Evolutionary conservation across 2,888 invertebrate species (phyloP), one percentile per base, ranked within the genome.

Genomic region (Ophion ellenae): DNA sequence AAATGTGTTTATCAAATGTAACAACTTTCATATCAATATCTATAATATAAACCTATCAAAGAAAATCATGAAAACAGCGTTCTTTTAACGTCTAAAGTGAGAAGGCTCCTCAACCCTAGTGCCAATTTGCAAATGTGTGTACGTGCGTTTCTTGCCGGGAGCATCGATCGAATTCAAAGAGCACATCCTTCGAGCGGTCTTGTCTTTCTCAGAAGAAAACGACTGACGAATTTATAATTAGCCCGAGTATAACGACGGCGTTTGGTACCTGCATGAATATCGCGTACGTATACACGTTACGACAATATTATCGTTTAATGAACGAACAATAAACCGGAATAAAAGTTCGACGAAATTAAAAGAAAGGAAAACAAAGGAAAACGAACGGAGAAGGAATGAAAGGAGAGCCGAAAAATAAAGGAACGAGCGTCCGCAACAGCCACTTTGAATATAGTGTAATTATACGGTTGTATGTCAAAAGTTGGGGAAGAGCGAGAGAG

Each of bases 131-230:
- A 36, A 57, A 36, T 59, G 73, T 63, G 61, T 76, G 9, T 53
- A 45, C 53, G 63, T 61, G 61, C 20, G 28, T 28, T 45, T 59
- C 5, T 64, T 20, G 67, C 24, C 24, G 86, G 86, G 86, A 84
- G 83, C 86, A 84, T 86, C 86, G 86, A 86, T 86, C 86, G 81
- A 84, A 86, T 81, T 86, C 86, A 86, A 86, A 86, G 86, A 86
- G 78, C 83, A 86, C 83, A 86, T 86, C 83, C 83, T 75, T 83
- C 83, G 70, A 70, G 59, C 74, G 74, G 69, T 79, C 73, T 53
- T 78, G 81, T 86, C 81, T 84, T 81, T 83, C 79, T 70, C 74
- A 74, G 71, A 81, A 86, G 81, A 81, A 86, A 86, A 86, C 86
- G 86, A 84, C 86, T 66, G 77, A 81, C 83, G 86, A 86, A 86